Evolutionary conservation across 2,888 invertebrate species (phyloP), one percentile per base, ranked within the genome.

Genomic region (Phania funesta): DNA sequence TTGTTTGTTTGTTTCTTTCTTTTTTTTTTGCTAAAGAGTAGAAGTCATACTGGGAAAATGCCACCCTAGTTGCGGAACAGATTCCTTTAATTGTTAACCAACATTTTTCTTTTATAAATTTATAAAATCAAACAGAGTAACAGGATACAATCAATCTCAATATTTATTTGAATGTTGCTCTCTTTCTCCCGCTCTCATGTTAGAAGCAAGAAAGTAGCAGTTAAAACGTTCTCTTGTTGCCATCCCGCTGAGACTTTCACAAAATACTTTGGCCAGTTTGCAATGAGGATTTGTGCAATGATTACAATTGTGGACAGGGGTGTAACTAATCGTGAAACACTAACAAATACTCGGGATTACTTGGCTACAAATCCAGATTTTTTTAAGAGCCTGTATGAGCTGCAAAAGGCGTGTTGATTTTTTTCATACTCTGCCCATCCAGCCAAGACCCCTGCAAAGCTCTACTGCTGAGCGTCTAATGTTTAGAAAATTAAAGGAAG

Each of bases 241-340:
- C 16, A 50, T 32, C 88, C 87, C 62, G 90, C 89, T 88, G 89
- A 22, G 88, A 90, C 89, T 89, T 89, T 89, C 89, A 89, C 89
- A 90, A 89, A 89, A 89, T 90, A 90, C 89, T 89, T 90, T 90
- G 89, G 89, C 89, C 87, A 88, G 87, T 88, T n/a, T 88, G 86
- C 88, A 87, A 76, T 87, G 84, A 86, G 86, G 86, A 86, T 86
- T 86, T 85, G 85, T 86, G 87, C 86, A 58, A 58, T 80, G 58
- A 78, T 80, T 62, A 81, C 77, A 81, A 78, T 82, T 78, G 78
- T 74, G 75, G 82, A 78, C 56, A 54, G 78, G n/a, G 74, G 58
- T 82, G 82, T 65, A 82, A 78, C 78, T 65, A 82, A 82, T 75
- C 48, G 44, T 29, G 3, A n/a, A 35, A 46, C 46, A 62, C 18